phyloP scores from a whole-genome alignment of 1,140 invertebrate genomes.

The Danaus melanippus region DNA sequence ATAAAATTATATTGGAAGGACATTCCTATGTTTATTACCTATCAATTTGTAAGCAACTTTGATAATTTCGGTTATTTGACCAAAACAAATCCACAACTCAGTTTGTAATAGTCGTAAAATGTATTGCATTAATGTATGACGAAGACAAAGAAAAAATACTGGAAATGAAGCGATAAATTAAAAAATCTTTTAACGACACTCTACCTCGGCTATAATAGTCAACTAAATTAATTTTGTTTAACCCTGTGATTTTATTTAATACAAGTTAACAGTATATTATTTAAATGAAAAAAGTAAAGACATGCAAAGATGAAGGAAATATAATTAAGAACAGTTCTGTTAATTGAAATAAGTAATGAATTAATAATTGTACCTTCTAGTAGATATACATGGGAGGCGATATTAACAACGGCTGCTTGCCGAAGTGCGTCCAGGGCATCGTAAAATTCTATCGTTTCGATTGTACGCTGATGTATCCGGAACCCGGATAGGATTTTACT shows the following conservation, averaged over 20 bases:
- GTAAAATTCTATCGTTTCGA: constrained; percentile 61
- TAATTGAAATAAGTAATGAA: too few species aligned
- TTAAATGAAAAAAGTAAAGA: too few species aligned
- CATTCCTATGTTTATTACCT: constrained; percentile 15
- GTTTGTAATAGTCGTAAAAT: constrained; percentile 49
- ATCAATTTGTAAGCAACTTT: constrained; percentile 41
- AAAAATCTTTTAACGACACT: not conserved
- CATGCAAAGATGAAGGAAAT: too few species aligned
- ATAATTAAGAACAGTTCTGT: too few species aligned
- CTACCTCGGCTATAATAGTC: too few species aligned
- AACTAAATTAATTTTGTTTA: too few species aligned
- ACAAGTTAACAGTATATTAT: too few species aligned
- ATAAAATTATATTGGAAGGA: too few species aligned
- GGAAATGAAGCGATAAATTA: constrained; percentile 18
- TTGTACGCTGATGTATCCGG: constrained; percentile 50
- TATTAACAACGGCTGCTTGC: constrained; percentile 52
- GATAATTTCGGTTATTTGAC: constrained; percentile 48
- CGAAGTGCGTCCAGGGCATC: constrained; percentile 43
- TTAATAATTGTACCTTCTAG: constrained; percentile 17
- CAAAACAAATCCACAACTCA: constrained; percentile 63
- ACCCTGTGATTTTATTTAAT: too few species aligned
- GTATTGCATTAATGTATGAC: constrained; percentile 52
- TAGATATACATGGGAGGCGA: constrained; percentile 4
- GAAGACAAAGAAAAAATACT: constrained; percentile 16
- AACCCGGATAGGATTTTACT: constrained; percentile 15